Base-by-base conservation (phyloP, 2,113 vertebrate genomes). In the Desmodus rotundus region DNA sequence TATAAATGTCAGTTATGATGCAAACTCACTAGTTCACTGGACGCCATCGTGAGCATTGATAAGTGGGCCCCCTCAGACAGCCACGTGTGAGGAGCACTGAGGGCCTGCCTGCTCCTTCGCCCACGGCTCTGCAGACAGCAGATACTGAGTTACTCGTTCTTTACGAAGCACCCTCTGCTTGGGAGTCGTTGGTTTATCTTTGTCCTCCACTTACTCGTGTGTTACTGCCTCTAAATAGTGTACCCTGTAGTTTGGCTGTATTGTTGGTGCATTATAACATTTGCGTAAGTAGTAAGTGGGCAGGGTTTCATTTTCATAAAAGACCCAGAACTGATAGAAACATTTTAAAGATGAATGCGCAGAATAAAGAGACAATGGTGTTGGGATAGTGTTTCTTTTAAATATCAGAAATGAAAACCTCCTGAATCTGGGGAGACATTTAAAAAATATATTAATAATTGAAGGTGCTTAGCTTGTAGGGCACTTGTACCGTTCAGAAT, bases 41-140 rank as follows among this genome's bases (percentile, higher is more conserved):
- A 76, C 36, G 65, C 70, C 52, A 3, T 81, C 43, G 36, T 19
- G 61, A 84, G 70, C 87, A 36, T 52, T 93, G 94, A 95, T 96
- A 92, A 95, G 96, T 20, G 77, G 68, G 70, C 45, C 74, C 92
- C 94, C 94, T 84, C 70, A 96, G 96, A 97, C 94, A 97, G 93
- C 33, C 4, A 5, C 73, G 31, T 76, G 45, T 72, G 87, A 94
- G 92, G 87, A 97, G 65, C 70, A 26, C 33, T 1, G 47, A n/a
- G 47, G 5, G 28, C 11, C 67, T 73, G 20, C 67, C 68, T 38
- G 76, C 52, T 3, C 0, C 41, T 33, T 76, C 5, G 28, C 95
- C 96, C 93, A 70, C 80, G 0, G 22, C 12, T 3, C 17, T 10
- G 63, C 87, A 70, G 50, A 47, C 92, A 9, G 91, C 58, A 1